These are phyloP conservation scores for Diarsia dahlii DNA, from an alignment of 2,888 invertebrate species.

Conservation along the genomic window DNA sequence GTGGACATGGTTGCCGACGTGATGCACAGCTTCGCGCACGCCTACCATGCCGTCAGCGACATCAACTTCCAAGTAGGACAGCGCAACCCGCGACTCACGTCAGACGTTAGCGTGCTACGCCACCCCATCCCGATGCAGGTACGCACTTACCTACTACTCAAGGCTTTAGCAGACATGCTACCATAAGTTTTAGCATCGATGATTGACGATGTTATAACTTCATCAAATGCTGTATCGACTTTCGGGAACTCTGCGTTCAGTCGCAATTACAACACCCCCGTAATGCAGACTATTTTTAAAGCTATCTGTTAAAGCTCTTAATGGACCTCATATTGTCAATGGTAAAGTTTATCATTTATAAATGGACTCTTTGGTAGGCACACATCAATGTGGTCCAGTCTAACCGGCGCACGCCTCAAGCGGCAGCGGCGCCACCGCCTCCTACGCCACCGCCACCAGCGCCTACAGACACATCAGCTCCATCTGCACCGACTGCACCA, in stretches of 20 bases:
- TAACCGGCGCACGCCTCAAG: conserved; percentile 64
- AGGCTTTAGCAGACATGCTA: background rate
- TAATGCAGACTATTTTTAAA: background rate
- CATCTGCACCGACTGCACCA: background rate
- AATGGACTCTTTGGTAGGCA: conserved; percentile 67
- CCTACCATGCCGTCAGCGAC: conserved; percentile 97
- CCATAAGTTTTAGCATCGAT: background rate
- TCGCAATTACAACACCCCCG: background rate
- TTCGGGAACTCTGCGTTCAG: background rate
- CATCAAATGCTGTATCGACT: background rate
- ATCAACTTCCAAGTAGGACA: conserved; percentile 89
- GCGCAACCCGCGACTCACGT: conserved; percentile 73
- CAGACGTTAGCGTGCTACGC: conserved; percentile 70
- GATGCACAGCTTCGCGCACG: conserved; percentile 96
- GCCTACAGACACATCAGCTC: background rate
- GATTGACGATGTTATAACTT: background rate
- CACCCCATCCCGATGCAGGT: conserved; percentile 80
- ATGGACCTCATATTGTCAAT: background rate
- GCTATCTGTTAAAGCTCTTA: background rate
- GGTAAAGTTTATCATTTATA: background rate
- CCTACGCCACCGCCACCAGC: background rate
- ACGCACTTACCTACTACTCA: conserved; percentile 12
- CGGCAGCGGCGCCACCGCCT: conserved; percentile 7
- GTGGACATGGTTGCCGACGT: conserved; percentile 95
- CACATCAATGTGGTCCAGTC: conserved; percentile 81